Base-by-base conservation (phyloP, 2,888 invertebrate genomes). In the Acrocyrtus sp. region DNA sequence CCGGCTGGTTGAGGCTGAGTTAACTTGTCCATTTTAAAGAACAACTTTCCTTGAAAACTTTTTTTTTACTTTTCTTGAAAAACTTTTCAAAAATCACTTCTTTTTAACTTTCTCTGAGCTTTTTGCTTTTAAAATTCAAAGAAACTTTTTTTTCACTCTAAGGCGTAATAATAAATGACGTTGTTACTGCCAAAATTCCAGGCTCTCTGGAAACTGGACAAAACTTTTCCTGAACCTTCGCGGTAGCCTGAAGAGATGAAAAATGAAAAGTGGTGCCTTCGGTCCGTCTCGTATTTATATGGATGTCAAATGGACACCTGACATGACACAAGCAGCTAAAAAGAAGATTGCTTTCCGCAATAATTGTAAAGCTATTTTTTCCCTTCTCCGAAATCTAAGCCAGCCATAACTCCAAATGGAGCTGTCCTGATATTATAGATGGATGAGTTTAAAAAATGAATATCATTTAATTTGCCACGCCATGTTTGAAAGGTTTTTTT, bases 241-340 rank as follows among this genome's bases (percentile, higher is more conserved):
- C 61, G n/a, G 10, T 27, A 29, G 47, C 34, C 45, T 19, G 34
- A 54, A 68, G 47, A 54, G 68, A 61, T 68, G 54, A 60, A 65
- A 63, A 68, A 47, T 68, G 68, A 61, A 61, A 68, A 68, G 53
- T 61, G 53, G 61, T 54, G 45, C 39, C 53, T 19, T 17, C 22
- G 43, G 41, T 60, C 61, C 34, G 47, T 21, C 22, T 60, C 47
- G 61, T 61, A 68, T 61, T 68, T 61, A 68, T 68, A 61, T 26
- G 60, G 60, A 61, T 61, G 68, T 68, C 61, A 68, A 54, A 68
- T 61, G 68, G 68, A 68, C 67, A 68, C 67, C 67, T 68, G 67
- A 68, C 67, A 68, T 68, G 67, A 68, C 67, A 67, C 57, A 50
- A 57, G 39, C 21, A 39, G n/a, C n/a, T n/a, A n/a, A n/a, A n/a